phyloP scores from a whole-genome alignment of 2,888 invertebrate genomes.

The Camptogramma bilineatum region DNA sequence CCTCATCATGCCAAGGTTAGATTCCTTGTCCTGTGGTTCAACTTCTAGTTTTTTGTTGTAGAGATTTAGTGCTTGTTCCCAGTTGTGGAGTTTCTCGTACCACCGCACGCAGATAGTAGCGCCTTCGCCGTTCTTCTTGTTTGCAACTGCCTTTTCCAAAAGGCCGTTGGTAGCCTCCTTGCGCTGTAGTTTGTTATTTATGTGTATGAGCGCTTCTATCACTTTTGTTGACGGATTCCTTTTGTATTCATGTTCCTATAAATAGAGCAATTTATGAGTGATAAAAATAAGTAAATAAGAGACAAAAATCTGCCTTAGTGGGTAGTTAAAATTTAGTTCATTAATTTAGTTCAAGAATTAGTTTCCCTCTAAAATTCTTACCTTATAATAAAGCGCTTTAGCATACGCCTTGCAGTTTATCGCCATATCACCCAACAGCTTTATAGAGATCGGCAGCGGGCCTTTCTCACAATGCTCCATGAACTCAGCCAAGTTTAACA shows the following conservation, averaged over 20 bases:
- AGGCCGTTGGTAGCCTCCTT: slow-evolving; percentile 98
- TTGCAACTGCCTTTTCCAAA: slow-evolving; percentile 93
- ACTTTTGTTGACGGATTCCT: slow-evolving; percentile 88
- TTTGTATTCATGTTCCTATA: slow-evolving; percentile 95
- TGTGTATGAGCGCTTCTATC: slow-evolving; percentile 96
- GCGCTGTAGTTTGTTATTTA: slow-evolving; percentile 99
- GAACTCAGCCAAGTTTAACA: slow-evolving; percentile 98
- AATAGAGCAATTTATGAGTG: slow-evolving; percentile 1
- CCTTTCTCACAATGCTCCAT: slow-evolving; percentile 99
- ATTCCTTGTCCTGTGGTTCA: slow-evolving; percentile 89
- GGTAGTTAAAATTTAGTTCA: not conserved
- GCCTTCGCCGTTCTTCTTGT: slow-evolving; percentile 88
- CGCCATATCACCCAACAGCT: slow-evolving; percentile 95
- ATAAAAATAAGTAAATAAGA: not conserved
- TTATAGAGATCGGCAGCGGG: slow-evolving; percentile 94
- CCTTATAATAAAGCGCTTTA: slow-evolving; percentile 87
- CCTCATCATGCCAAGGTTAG: slow-evolving; percentile 97
- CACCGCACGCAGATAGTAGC: slow-evolving; percentile 90
- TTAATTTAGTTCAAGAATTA: not conserved
- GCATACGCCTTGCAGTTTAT: slow-evolving; percentile 94
- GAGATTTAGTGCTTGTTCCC: slow-evolving; percentile 97
- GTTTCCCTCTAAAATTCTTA: slow-evolving; percentile 41
- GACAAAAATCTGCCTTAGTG: not conserved
- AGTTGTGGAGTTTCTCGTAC: slow-evolving; percentile 99
- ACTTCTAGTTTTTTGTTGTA: slow-evolving; percentile 91